Evolutionary conservation across 2,888 invertebrate species (phyloP).

Genomic region (Eremobia ochroleuca): DNA sequence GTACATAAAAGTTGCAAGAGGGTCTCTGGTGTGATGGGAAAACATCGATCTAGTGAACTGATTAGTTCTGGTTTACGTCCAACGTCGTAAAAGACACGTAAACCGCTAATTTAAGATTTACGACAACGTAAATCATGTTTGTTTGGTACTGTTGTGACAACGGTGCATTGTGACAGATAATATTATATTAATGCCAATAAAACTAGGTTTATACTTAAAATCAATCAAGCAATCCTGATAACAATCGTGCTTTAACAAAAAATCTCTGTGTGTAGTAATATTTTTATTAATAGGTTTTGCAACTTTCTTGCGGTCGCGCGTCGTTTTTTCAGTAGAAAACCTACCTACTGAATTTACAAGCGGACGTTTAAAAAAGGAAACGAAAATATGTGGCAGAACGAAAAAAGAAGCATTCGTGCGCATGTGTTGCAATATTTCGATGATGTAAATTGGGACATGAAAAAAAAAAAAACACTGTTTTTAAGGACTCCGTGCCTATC

Average conservation of each 20-base stretch:
- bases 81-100: conserved; percentile 78
- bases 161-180: conserved; percentile 43
- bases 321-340: background rate
- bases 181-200: conserved; percentile 45
- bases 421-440: background rate
- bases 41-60: conserved; percentile 76
- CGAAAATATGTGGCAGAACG: too few relatives aligned
- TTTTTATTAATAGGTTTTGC: background rate
- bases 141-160: conserved; percentile 80
- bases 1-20: conserved; percentile 68
- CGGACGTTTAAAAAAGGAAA: background rate
- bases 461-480: background rate
- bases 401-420: background rate
- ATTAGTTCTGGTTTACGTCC: conserved; percentile 84
- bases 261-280: background rate
- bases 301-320: too few relatives aligned
- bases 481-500: background rate
- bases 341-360: too few relatives aligned
- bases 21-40: conserved; percentile 73
- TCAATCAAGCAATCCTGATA: background rate
- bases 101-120: conserved; percentile 86
- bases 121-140: conserved; percentile 82
- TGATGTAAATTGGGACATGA: background rate
- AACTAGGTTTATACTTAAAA: conserved; percentile 4
- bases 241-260: background rate